Evolutionary conservation across 2,888 invertebrate genomes (phyloP).

Genomic region (Julus scandinavius): DNA sequence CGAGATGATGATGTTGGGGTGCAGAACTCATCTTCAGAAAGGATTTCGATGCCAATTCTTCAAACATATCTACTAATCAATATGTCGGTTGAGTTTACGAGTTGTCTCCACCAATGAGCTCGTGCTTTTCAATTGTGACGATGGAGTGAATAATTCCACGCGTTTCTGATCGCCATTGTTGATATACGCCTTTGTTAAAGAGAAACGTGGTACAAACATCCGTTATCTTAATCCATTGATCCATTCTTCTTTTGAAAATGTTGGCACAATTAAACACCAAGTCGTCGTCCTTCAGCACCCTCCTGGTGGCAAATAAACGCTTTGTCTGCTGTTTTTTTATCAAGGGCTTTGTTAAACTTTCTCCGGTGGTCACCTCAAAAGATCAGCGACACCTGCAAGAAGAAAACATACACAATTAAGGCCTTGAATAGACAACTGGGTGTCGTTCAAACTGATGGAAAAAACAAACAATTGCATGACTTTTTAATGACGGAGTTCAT

Average conservation of each 20-base stretch:
- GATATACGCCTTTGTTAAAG: background rate
- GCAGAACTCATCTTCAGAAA: background rate
- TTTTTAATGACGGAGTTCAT: background rate
- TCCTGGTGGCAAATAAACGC: background rate
- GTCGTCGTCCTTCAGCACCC: background rate
- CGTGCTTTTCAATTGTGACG: background rate
- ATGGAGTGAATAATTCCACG: background rate
- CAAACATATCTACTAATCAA: background rate
- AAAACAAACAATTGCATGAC: background rate
- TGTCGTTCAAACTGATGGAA: background rate
- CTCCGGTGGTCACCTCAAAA: background rate
- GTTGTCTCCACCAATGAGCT: background rate
- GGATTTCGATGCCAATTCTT: background rate
- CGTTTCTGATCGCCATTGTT: background rate
- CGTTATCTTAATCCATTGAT: slow-evolving; percentile 31
- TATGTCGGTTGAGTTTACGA: background rate
- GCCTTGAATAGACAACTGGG: background rate
- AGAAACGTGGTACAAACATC: background rate
- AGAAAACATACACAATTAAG: background rate
- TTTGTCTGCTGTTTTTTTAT: background rate
- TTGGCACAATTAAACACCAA: background rate
- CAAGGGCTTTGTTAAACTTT: background rate
- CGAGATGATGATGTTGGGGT: background rate
- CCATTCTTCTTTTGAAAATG: slow-evolving; percentile 17
- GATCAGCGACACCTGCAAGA: background rate